Evolutionary conservation across 2,113 vertebrate genomes (phyloP).

Genomic region (Oncorhynchus gorbuscha): DNA sequence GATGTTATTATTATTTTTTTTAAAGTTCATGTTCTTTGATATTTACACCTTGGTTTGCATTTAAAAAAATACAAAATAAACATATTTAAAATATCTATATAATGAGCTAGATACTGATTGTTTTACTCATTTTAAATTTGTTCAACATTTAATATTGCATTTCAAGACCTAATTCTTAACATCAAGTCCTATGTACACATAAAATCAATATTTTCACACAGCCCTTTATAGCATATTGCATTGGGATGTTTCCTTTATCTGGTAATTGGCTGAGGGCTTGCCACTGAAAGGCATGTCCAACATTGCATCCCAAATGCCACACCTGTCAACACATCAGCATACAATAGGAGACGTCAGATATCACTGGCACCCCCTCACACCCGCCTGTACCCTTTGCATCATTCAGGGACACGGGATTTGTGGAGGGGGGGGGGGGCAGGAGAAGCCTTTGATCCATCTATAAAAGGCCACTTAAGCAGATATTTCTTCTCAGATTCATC

Average conservation of each 20-base stretch:
- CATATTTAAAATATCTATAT: too few relatives aligned
- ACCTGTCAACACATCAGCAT: slow-evolving; percentile 56
- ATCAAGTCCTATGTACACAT: background rate
- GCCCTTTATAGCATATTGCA: too few relatives aligned
- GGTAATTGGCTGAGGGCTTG: slow-evolving; percentile 24
- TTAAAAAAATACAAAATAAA: too few relatives aligned
- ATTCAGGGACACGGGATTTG: too few relatives aligned
- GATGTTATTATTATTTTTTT: too few relatives aligned
- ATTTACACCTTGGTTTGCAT: too few relatives aligned
- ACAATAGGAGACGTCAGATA: slow-evolving; percentile 54
- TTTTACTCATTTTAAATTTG: too few relatives aligned
- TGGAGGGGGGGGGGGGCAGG: slow-evolving; percentile 8
- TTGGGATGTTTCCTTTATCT: too few relatives aligned
- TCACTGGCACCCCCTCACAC: slow-evolving; percentile 40
- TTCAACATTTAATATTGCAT: too few relatives aligned
- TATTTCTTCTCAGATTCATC: slow-evolving; percentile 67
- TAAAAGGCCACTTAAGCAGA: slow-evolving; percentile 72
- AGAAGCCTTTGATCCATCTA: slow-evolving; percentile 68
- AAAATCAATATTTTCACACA: background rate
- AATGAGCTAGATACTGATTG: too few relatives aligned
- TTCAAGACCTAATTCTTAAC: too few relatives aligned
- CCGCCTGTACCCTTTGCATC: slow-evolving; percentile 42
- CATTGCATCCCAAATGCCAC: slow-evolving; percentile 55
- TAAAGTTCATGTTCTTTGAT: too few relatives aligned
- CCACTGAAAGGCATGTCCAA: slow-evolving; percentile 30